Base-by-base conservation (phyloP, 2,888 invertebrate genomes). In the Corbicula japonica region DNA sequence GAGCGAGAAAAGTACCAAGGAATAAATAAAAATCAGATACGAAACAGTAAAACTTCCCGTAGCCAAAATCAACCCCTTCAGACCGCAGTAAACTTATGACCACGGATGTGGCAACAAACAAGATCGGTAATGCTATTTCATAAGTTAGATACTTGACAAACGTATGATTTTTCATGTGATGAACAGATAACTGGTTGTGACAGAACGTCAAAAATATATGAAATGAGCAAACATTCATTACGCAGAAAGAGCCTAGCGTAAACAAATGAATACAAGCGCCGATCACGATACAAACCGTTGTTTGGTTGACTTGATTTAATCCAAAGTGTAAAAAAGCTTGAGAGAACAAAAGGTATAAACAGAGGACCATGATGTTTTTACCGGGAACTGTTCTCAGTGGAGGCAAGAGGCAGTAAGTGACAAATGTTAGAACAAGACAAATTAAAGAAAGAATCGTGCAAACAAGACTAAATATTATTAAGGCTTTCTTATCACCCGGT, bases 331-430 rank as follows among this genome's bases (percentile, higher is more conserved):
- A 70, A 10, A 72, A 48, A 10, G 62, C 28, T 41, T 85, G 82
- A 0, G 87, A 77, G 10, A 74, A 44, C 8, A 84, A 80, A 1
- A 87, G 48, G 4, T 72, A 60, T 10, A 62, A 28, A 12, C 80
- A 70, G 4, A 87, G 48, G 21, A 78, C 62, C 80, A 86, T 82
- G 5, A 80, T 83, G 26, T 78, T 84, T 58, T 75, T 84, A 0
- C 87, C 87, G 1, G 85, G 86, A 5, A 85, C 41, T 18, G 80
- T 84, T 23, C 84, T 32, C 41, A 87, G 68, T n/a, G 23, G 41
- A 6, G 73, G 44, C 18, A 86, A 84, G 15, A 82, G 28, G 44
- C 77, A 79, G 50, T 84, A 86, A 8, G n/a, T n/a, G n/a, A n/a
- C n/a, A n/a, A n/a, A n/a, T n/a, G n/a, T n/a, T n/a, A n/a, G n/a